Evolutionary conservation across 2,888 invertebrate genomes (phyloP), one percentile per base, ranked within the genome.

Genomic region (Nesidiocoris tenuis): DNA sequence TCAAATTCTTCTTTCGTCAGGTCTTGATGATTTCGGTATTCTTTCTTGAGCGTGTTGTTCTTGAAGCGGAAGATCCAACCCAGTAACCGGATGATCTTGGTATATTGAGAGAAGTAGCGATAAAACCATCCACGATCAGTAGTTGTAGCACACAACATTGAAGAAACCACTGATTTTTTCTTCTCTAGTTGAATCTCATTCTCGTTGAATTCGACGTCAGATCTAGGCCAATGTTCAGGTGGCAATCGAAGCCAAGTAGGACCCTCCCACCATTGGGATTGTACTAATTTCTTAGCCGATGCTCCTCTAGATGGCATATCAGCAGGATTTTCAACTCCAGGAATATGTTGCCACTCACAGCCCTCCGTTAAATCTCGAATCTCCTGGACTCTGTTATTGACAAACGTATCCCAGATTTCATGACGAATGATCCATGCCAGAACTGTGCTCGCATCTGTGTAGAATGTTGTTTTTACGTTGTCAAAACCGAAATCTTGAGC

Each of bases 201-300:
- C n/a, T 59, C 59, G n/a, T 59, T 59, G 5, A n/a, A 59, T 59
- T 17, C 59, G n/a, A 18, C 59, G 1, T 71, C 25, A 57, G 9
- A n/a, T 12, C 16, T 9, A 25, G 82, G 81, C 81, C 82, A 82
- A 12, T 76, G 9, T 21, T 79, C 74, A 21, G 75, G 56, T 7
- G 74, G 9, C 39, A 61, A 24, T 64, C 67, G 74, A n/a, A 82
- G 75, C 82, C 82, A 83, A 3, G 63, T 18, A 16, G 82, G 82
- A 12, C 82, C 82, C 77, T 80, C 78, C 82, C 82, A 83, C 82
- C 82, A 83, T 78, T 74, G 67, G 7, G 80, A 80, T 25, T 81
- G 75, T 9, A 80, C 2, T 1, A 83, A 77, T 22, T 81, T 75
- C 61, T 79, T 72, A 1, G 80, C 77, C 16, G 59, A 1, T 56